Percentiles rank a stretch among this genome's conserved stretches.
phyloP scores from a whole-genome alignment of 2,113 vertebrate genomes.

The Syngnathoides biaculeatus region DNA sequence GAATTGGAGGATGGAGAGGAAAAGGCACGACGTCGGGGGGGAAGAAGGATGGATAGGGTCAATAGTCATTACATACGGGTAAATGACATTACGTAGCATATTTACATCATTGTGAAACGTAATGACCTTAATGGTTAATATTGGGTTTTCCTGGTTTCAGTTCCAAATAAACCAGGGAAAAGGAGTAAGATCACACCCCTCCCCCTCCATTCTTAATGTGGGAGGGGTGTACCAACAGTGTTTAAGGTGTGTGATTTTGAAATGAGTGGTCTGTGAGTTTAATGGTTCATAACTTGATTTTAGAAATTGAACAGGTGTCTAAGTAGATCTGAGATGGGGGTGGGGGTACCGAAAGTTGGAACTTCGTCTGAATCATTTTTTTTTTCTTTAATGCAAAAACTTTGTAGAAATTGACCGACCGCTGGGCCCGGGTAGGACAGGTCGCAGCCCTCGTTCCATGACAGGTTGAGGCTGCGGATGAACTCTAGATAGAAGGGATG shows the following conservation, averaged over 20 bases:
- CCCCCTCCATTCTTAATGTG: too few species aligned
- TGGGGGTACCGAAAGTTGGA: not conserved
- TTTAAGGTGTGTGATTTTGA: too few species aligned
- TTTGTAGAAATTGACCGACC: constrained; percentile 63
- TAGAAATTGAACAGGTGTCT: not conserved
- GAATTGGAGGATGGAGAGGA: constrained; percentile 5
- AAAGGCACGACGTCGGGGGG: constrained; percentile 17
- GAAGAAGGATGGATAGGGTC: constrained; percentile 16
- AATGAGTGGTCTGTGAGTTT: too few species aligned
- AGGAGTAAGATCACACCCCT: not conserved
- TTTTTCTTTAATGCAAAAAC: not conserved
- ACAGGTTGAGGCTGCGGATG: constrained; percentile 90
- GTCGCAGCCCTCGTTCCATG: constrained; percentile 90
- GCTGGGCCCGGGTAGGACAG: constrained; percentile 83
- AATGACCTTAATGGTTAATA: not conserved
- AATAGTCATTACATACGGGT: constrained; percentile 38
- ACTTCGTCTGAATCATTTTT: not conserved
- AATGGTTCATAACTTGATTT: too few species aligned
- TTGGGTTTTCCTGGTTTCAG: not conserved
- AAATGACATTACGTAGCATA: constrained; percentile 42
- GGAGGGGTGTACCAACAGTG: too few species aligned
- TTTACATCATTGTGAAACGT: constrained; percentile 35
- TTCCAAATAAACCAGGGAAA: not conserved
- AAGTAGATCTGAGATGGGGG: not conserved
- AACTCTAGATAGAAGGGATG: constrained; percentile 92